phyloP scores from a whole-genome alignment of 2,113 vertebrate species.

The Oreotrochilus melanogaster region DNA sequence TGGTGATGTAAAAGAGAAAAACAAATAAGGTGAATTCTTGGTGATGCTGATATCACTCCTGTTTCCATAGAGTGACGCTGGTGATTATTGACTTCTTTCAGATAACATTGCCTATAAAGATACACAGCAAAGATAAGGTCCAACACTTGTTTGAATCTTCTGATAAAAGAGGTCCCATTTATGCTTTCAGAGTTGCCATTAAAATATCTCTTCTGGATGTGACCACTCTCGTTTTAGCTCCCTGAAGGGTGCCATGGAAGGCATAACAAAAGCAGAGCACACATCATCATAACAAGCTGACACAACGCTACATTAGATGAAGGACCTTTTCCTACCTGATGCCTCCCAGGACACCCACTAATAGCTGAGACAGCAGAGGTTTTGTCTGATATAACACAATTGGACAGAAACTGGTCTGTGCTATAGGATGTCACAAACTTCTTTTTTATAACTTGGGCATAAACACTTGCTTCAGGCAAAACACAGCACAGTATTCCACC shows the following conservation, averaged over 20 bases:
- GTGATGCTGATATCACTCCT: background rate
- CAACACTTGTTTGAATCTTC: background rate
- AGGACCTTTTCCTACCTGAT: slow-evolving; percentile 7
- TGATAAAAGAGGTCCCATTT: background rate
- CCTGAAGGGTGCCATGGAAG: background rate
- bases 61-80: background rate
- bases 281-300: slow-evolving; percentile 36
- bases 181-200: background rate
- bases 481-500: slow-evolving; percentile 25
- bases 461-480: slow-evolving; percentile 66
- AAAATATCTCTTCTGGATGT: slow-evolving; percentile 22
- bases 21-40: slow-evolving; percentile 38
- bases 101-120: background rate
- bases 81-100: background rate
- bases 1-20: slow-evolving; percentile 12
- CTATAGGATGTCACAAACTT: slow-evolving; percentile 20
- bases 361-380: slow-evolving; percentile 35
- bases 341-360: slow-evolving; percentile 9
- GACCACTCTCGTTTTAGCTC: background rate
- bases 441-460: slow-evolving; percentile 40
- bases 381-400: slow-evolving; percentile 35
- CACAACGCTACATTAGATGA: background rate
- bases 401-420: slow-evolving; percentile 29
- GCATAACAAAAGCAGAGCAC: background rate
- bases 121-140: background rate